Evolutionary conservation across 2,888 invertebrate species (phyloP).

Genomic region (Lasioglossum marginatum): DNA sequence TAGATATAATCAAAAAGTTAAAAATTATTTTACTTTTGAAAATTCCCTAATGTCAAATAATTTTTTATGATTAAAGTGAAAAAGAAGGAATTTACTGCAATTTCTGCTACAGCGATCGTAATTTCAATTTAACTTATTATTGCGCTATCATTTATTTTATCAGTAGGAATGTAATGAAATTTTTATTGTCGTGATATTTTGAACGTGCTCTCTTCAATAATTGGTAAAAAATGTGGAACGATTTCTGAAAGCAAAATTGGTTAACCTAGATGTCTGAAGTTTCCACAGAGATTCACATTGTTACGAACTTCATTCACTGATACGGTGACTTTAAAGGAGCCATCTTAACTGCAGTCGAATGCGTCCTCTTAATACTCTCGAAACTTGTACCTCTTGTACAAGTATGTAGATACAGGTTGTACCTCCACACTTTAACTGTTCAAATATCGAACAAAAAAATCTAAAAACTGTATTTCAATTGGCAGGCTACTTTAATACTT

Average conservation of each 20-base stretch:
- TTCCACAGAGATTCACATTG: conserved; percentile 12
- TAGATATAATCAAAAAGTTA: not conserved
- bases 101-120: not conserved
- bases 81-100: not conserved
- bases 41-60: not conserved
- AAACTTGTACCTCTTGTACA: not conserved
- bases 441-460: not conserved
- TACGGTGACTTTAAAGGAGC: not conserved
- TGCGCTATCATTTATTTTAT: not conserved
- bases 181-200: not conserved
- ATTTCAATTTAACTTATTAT: not conserved
- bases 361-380: not conserved
- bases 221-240: not conserved
- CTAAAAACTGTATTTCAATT: not conserved
- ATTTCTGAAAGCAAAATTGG: conserved; percentile 14
- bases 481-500: not conserved
- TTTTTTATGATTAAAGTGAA: not conserved
- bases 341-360: not conserved
- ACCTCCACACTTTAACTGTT: not conserved
- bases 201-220: not conserved
- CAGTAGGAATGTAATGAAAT: not conserved
- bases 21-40: not conserved
- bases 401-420: not conserved
- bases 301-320: conserved; percentile 1
- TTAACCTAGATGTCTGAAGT: conserved; percentile 3